These are phyloP conservation scores for Sesia apiformis DNA, from an alignment of 2,888 invertebrate genomes.

Conservation along the genomic window DNA sequence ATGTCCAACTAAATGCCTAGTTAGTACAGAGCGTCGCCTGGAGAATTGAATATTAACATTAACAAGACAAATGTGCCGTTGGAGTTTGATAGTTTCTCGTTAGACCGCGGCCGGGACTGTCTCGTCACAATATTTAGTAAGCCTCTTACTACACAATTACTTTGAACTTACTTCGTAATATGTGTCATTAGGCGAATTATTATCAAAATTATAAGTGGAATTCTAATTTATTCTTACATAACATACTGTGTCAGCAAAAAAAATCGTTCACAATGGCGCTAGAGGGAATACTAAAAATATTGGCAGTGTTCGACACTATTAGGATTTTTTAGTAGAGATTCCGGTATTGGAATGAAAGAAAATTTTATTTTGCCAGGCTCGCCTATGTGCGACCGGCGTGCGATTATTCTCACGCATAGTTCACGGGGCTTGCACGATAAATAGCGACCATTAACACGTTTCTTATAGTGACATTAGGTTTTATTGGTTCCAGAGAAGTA, in stretches of 20 bases:
- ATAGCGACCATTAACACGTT: conserved; percentile 53
- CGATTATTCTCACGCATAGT: conserved; percentile 29
- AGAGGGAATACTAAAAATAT: too few relatives aligned
- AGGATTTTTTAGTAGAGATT: background rate
- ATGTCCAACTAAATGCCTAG: conserved; percentile 26
- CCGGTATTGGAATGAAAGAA: background rate
- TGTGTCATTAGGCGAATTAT: too few relatives aligned
- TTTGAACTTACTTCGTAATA: too few relatives aligned
- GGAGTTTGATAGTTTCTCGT: conserved; percentile 64
- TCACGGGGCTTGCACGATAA: conserved; percentile 34
- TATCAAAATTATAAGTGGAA: too few relatives aligned
- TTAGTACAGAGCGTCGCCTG: conserved; percentile 21
- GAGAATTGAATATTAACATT: conserved; percentile 61
- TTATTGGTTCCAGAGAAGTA: conserved; percentile 47
- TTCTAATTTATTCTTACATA: too few relatives aligned
- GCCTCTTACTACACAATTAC: too few relatives aligned
- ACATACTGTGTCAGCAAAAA: too few relatives aligned
- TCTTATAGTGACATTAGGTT: conserved; percentile 55
- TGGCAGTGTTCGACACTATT: background rate
- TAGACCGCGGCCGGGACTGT: conserved; percentile 23
- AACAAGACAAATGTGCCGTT: conserved; percentile 58
- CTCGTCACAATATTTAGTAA: background rate
- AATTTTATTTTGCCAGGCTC: background rate
- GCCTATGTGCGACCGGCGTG: conserved; percentile 15
- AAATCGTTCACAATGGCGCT: too few relatives aligned